Evolutionary conservation across 2,797 vertebrate species (phyloP), one percentile per base, ranked within the genome.

Genomic region (Pygocentrus nattereri): DNA sequence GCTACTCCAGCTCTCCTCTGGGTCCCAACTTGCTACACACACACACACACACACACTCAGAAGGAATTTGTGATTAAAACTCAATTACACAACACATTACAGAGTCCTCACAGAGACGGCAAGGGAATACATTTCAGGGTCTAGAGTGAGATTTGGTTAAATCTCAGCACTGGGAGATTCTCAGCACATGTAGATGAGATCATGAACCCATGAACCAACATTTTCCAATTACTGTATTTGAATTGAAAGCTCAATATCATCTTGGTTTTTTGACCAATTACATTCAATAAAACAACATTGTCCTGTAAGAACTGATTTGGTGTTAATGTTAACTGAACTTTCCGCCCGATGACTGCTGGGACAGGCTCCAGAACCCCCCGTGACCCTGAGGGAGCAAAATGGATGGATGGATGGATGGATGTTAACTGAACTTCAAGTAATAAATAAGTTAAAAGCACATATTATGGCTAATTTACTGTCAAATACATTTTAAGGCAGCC

Each of bases 11-110:
- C 34, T 44, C 38, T 59, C 49, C 62, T 50, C 54, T 41, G 52
- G 12, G 5, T 34, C 38, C 41, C 34, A 67, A 56, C 10, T 54
- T 47, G 12, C 44, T 12, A 1, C 38, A 50, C 16, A 25, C 74
- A 25, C 21, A 18, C 3, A 70, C 75, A 41, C 65, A 21, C 31
- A 47, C 27, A 54, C 75, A 34, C 77, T 70, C 56, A n/a, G 59
- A 44, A 81, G 38, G 68, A 54, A 67, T 76, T 73, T 81, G 44
- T 81, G 82, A 85, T 82, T 87, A 80, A 84, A 87, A 85, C 75
- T 47, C 62, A 82, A 87, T 85, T 83, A 87, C 67, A 76, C 76
- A 74, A 61, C 62, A 83, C 74, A 81, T 80, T 74, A 78, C 18
- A 1, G 34, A 61, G 62, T 65, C 77, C 81, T 76, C 61, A 64